Base-by-base conservation (phyloP, 2,797 vertebrate genomes). In the Perodicticus potto region DNA sequence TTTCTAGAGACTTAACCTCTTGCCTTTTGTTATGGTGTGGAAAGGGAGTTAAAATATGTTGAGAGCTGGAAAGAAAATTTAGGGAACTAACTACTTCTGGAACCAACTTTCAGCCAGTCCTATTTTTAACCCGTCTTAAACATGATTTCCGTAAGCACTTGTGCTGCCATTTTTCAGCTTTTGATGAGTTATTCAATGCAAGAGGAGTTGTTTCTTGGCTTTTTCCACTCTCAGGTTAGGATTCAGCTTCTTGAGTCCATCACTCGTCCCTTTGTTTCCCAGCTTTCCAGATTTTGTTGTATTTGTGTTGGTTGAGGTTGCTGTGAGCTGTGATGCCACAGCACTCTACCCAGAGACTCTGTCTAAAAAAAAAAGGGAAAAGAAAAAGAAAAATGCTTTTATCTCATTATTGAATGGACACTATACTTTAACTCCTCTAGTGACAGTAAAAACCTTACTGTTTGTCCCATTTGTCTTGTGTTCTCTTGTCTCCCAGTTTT, bases 191-290 rank as follows among this genome's bases (percentile, higher is more conserved):
- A 77, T 40, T 59, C 63, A 57, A 29, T 82, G 6, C 67, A 65
- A 37, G 43, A 40, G 37, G 63, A 45, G 65, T 73, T 45, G 53
- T 59, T 86, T 86, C 55, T 94, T 78, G 57, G 45, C 63, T 96
- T 76, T 93, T 88, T 63, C 78, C n/a, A 80, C 40, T 17, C 3
- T 89, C 20, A 65, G 34, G 20, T 81, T 67, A 57, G 9, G 73
- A 74, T 93, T 53, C 34, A 80, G 59, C 27, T 85, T 89, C 89
- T 94, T 95, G 25, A 74, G 11, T 93, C 61, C 8, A 43, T 88
- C 32, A 45, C 59, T 70, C 67, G 8, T 82, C 43, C 70, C 27
- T 76, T 86, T n/a, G 32, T 93, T 95, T 77, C 65, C 69, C 27
- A 77, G 5, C 43, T 95, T 70, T 90, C n/a, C 80, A 27, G 61